A percentile compares a stretch with the other conserved stretches of the same genome.
Conservation (phyloP, 2,113 vertebrate species). For the Chionodraco myersi region DNA sequence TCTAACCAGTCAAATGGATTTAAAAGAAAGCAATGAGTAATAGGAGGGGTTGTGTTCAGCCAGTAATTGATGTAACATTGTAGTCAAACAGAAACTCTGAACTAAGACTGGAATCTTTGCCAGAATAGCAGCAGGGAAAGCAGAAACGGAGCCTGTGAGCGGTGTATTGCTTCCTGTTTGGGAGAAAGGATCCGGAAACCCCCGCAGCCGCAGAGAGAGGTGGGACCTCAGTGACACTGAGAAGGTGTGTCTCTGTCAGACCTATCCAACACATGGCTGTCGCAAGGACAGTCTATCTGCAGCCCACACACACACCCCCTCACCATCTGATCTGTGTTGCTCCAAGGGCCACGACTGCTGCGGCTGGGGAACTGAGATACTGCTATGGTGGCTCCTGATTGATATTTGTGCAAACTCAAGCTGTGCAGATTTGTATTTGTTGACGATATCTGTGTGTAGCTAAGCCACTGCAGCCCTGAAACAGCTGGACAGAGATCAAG, state of each 20-base stretch:
- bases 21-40: background rate
- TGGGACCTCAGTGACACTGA: slow-evolving; percentile 38
- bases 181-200: slow-evolving; percentile 42
- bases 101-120: background rate
- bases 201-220: slow-evolving; percentile 33
- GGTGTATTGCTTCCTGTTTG: slow-evolving; percentile 47
- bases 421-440: slow-evolving; percentile 42
- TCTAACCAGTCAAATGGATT: background rate
- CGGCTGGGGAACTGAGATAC: background rate
- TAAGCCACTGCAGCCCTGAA: slow-evolving; percentile 29
- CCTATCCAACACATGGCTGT: slow-evolving; percentile 34
- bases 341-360: background rate
- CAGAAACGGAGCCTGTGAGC: background rate
- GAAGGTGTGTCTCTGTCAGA: slow-evolving; percentile 35
- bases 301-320: background rate
- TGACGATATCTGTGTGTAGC: slow-evolving; percentile 16
- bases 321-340: slow-evolving; percentile 21
- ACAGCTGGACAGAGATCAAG: slow-evolving; percentile 64
- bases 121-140: slow-evolving; percentile 2
- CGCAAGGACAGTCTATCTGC: slow-evolving; percentile 29
- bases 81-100: background rate
- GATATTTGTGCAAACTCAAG: slow-evolving; percentile 8
- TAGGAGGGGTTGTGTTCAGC: background rate
- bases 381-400: background rate
- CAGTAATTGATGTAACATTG: background rate